A percentile compares a stretch with the other conserved stretches of the same genome.
phyloP scores from a whole-genome alignment of 1,140 invertebrate genomes.

The Diachasma alloeum region DNA sequence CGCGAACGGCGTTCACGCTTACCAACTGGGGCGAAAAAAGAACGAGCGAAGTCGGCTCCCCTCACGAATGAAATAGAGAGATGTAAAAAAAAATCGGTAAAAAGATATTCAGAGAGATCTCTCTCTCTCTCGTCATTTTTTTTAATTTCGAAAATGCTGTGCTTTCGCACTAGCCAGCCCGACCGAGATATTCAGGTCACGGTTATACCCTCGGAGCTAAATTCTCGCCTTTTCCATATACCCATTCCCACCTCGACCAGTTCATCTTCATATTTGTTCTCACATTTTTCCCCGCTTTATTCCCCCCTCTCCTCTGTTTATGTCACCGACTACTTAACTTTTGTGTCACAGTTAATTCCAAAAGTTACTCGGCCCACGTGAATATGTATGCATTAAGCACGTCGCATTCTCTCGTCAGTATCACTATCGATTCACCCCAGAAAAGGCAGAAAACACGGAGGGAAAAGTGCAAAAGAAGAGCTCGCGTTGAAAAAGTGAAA shows the following conservation, averaged over 20 bases:
- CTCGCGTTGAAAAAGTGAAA: neutral
- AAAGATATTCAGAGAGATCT: neutral
- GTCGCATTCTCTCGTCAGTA: neutral
- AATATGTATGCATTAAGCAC: neutral
- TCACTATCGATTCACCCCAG: neutral
- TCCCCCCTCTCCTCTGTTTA: neutral
- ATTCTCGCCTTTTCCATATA: neutral
- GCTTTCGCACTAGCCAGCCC: conserved; percentile 1
- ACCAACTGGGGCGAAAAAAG: neutral
- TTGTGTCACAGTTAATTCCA: neutral
- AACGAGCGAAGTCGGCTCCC: neutral
- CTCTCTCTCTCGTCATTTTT: conserved; percentile 19
- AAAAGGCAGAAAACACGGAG: too few relatives aligned
- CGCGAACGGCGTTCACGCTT: neutral
- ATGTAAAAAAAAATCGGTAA: neutral
- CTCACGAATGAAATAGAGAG: neutral
- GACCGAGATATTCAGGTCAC: conserved; percentile 36
- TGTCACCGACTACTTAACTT: neutral
- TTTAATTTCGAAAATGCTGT: conserved; percentile 28
- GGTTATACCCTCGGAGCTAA: conserved; percentile 8
- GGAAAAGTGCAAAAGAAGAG: neutral
- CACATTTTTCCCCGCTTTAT: conserved; percentile 2
- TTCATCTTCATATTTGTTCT: conserved; percentile 28
- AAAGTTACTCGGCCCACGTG: neutral
- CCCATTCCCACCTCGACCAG: neutral